phyloP scores from a whole-genome alignment of 2,113 vertebrate species.

The Phoenicopterus ruber region DNA sequence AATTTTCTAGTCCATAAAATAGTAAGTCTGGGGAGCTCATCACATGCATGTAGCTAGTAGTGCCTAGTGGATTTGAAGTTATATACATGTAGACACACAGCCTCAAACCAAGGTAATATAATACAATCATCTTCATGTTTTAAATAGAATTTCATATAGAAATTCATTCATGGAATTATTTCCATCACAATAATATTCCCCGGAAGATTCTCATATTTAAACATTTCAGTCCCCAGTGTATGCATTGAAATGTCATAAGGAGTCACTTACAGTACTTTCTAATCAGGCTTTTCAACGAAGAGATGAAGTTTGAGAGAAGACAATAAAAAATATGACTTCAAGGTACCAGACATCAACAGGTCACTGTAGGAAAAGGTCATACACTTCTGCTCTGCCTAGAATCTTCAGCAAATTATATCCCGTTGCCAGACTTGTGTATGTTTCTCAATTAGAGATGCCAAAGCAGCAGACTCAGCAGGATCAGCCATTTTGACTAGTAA shows the following conservation, averaged over 20 bases:
- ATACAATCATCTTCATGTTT: not conserved
- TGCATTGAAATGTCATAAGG: not conserved
- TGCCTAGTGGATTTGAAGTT: not conserved
- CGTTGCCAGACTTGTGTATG: not conserved
- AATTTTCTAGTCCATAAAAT: not conserved
- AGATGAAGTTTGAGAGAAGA: not conserved
- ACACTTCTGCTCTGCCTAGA: not conserved
- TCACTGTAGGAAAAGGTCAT: not conserved
- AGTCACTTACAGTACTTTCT: not conserved
- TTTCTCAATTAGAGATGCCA: not conserved
- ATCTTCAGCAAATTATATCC: not conserved
- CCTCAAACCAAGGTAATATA: not conserved
- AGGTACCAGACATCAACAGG: not conserved
- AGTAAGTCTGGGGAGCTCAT: not conserved
- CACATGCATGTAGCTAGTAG: not conserved
- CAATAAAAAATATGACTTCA: not conserved
- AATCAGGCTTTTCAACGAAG: not conserved
- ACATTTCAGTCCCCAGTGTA: not conserved
- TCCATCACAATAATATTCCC: not conserved
- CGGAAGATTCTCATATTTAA: not conserved
- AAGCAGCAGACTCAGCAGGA: not conserved
- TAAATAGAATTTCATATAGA: not conserved
- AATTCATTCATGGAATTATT: not conserved
- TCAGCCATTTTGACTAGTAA: not conserved
- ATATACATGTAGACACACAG: not conserved